These are phyloP conservation scores for Eulemur rubriventer DNA, from an alignment of 2,797 vertebrate genomes.

Conservation along the genomic window DNA sequence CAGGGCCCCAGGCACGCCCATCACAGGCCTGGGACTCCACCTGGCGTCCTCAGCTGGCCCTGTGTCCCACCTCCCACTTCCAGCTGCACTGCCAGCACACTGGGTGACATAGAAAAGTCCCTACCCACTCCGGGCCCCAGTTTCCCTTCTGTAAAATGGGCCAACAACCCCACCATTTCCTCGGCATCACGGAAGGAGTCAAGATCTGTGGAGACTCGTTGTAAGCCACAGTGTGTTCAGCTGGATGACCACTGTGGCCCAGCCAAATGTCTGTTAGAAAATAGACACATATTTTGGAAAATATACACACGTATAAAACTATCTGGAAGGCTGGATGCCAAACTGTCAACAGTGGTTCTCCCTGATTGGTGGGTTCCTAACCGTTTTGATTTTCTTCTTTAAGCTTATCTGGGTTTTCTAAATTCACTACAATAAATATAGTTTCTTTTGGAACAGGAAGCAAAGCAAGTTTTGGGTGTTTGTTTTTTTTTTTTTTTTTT, in stretches of 20 bases:
- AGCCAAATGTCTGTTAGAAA: background rate
- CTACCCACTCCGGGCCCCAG: background rate
- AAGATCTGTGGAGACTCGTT: background rate
- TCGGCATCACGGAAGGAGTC: background rate
- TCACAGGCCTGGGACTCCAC: background rate
- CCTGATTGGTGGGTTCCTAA: background rate
- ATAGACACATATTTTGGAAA: background rate
- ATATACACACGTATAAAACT: background rate
- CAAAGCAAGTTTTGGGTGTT: background rate
- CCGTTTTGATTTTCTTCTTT: background rate
- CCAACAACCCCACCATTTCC: background rate
- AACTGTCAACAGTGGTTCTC: background rate
- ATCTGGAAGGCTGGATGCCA: background rate
- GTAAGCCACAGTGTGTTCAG: background rate
- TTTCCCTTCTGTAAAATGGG: background rate
- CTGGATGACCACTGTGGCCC: accelerated
- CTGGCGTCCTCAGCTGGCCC: background rate
- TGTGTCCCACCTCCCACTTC: background rate
- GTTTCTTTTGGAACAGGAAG: background rate
- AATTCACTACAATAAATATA: background rate
- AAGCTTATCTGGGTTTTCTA: constrained; percentile 14
- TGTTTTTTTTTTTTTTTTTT: too few species aligned
- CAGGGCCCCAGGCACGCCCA: background rate
- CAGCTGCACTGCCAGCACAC: background rate
- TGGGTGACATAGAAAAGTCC: background rate